Evolutionary conservation across 2,797 vertebrate species (phyloP).

Genomic region (Spatula versicolor): DNA sequence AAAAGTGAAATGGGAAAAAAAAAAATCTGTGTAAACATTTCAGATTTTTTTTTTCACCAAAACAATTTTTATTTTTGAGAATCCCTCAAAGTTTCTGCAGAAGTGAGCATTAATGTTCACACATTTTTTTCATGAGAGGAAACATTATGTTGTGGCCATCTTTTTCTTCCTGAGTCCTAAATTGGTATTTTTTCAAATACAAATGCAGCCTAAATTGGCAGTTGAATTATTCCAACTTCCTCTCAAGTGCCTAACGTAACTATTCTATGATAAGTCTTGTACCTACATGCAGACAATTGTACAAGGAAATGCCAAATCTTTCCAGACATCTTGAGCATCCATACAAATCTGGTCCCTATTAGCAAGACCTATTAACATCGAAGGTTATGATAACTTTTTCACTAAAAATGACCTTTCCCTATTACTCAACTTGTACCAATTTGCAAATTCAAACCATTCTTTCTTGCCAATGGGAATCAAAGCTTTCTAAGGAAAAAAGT

Average conservation of each 20-base stretch:
- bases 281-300: background rate
- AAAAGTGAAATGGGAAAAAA: background rate
- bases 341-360: background rate
- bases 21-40: background rate
- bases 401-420: background rate
- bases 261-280: background rate
- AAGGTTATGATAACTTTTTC: background rate
- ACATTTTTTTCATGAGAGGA: background rate
- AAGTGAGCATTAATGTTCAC: background rate
- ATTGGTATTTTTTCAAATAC: background rate
- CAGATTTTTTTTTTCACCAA: background rate
- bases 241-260: background rate
- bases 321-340: background rate
- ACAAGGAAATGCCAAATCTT: constrained; percentile 6
- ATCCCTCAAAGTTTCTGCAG: background rate
- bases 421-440: background rate
- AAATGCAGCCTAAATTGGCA: background rate
- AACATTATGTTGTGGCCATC: background rate
- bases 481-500: background rate
- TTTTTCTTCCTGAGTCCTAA: background rate
- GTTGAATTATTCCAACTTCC: background rate
- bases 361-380: background rate
- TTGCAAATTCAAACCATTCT: background rate
- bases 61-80: constrained; percentile 29
- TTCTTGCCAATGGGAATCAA: background rate